Base-by-base conservation (phyloP, 2,888 invertebrate genomes). In the Drosophila putrida region DNA sequence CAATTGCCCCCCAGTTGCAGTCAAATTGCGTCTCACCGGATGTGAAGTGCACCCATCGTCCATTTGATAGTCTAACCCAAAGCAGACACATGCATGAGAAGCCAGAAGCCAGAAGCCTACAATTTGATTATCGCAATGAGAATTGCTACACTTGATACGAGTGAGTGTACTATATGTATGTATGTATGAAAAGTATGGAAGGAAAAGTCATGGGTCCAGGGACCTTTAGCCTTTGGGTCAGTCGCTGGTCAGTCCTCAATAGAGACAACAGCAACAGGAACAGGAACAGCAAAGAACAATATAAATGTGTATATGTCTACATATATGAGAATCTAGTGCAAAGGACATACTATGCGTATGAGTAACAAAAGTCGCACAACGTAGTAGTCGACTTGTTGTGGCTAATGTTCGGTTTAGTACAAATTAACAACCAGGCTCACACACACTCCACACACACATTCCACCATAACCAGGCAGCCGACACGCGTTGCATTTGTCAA, bases 101-200 rank as follows among this genome's bases (percentile, higher is more conserved):
- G n/a, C n/a, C n/a, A n/a, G n/a, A n/a, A n/a, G n/a, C n/a, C 71
- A 71, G 84, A 82, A 90, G 81, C 90, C 84, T 89, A 75, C 87
- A 91, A 91, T 91, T 90, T 90, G 89, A 90, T 90, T 90, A 90
- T 88, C 78, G 73, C 82, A 84, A 89, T 89, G 89, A 88, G 90
- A 84, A 90, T 79, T 85, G 87, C 80, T 71, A 76, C 89, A 90
- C 82, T 88, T 82, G 82, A 78, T 38, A 57, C 50, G 55, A 38
- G 20, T 20, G 20, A 20, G 20, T 20, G 41, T 25, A n/a, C n/a
- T n/a, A n/a, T n/a, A n/a, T n/a, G n/a, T n/a, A n/a, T n/a, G n/a
- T n/a, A n/a, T n/a, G n/a, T n/a, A n/a, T n/a, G n/a, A n/a, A n/a
- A n/a, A n/a, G n/a, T n/a, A 6, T 11, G 20, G 41, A 41, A 20